Evolutionary conservation across 2,888 invertebrate genomes (phyloP), one percentile per base, ranked within the genome.

Genomic region (Watsonalla cultraria): DNA sequence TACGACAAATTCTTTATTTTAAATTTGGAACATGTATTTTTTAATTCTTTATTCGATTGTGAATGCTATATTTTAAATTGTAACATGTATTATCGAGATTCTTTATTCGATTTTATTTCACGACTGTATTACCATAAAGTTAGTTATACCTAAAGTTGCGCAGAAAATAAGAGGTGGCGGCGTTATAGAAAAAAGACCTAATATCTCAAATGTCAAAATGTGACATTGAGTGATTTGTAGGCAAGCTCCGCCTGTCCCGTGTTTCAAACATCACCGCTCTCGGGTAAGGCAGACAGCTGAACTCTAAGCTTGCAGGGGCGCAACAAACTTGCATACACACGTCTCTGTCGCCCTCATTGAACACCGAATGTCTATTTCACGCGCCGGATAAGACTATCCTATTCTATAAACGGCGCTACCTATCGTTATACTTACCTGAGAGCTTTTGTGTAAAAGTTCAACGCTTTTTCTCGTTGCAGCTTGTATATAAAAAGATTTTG

Each of bases 221-320:
- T 91, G 91, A 91, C 91, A 88, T 86, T 91, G 91, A 91, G 91
- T 91, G 91, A 91, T 91, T 91, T 91, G 91, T 91, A 85, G 91
- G 89, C 90, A 90, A 90, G 91, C 91, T 87, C 91, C 91, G 91
- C 91, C 91, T 90, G 91, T 91, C 91, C 91, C 86, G 89, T 86
- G 91, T 91, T 91, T 91, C 91, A 91, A 91, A 91, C 91, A 91
- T 91, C 91, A 90, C 87, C 87, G 90, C 87, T 89, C 86, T 81
- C 80, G 75, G 82, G 76, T 11, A 11, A 8, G 42, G 84, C 84
- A 87, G 90, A 90, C 90, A 90, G 90, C 90, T 90, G 89, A 90
- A 88, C 84, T 82, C 81, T 83, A 86, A 86, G 88, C 86, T 84
- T 78, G 79, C 77, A 79, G 75, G 77, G 82, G 78, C 84, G 86